Base-by-base conservation (phyloP, 53 echinoderm and acorn worm genomes). In the Paracentrotus lividus region DNA sequence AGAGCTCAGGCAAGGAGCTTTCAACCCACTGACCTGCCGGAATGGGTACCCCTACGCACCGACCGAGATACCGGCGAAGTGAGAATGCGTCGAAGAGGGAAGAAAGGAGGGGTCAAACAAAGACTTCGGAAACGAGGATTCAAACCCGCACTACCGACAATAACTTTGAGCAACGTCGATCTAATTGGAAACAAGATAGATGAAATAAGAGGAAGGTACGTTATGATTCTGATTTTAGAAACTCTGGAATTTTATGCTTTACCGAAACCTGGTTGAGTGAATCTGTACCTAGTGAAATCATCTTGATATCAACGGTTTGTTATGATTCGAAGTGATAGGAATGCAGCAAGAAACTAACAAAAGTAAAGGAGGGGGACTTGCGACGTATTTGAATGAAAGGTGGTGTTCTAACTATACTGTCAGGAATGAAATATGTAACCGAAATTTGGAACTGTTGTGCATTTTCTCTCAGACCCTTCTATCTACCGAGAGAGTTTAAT, bases 401-500 rank as follows among this genome's bases (percentile, higher is more conserved):
- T 85, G 43, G 61, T 85, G 86, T 47, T 5, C 56, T 14, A 92
- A 81, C 10, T 47, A 49, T 33, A 52, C 44, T 8, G 67, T 86
- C 56, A 21, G 85, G 12, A 47, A 32, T 29, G 44, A 55, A 77
- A 42, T 77, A 20, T 92, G 92, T 36, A 92, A 92, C 44, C n/a
- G 23, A 53, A 92, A 92, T 51, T 53, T 86, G 13, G 87, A 86
- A 66, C 86, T 93, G 20, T 34, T 93, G 20, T 85, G 86, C 85
- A 85, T 93, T 27, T n/a, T 85, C 93, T 18, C 86, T 20, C 13
- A 86, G 93, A 86, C 64, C 86, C 14, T 93, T 57, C 51, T 93
- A 93, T 42, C 49, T 93, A 27, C 93, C 93, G 43, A 40, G 87
- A 33, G 86, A 93, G 81, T 93, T 93, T 47, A 93, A 93, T 42